These are phyloP conservation scores for Pelochelys cantorii DNA, from an alignment of 2,797 vertebrate genomes.

Conservation along the genomic window DNA sequence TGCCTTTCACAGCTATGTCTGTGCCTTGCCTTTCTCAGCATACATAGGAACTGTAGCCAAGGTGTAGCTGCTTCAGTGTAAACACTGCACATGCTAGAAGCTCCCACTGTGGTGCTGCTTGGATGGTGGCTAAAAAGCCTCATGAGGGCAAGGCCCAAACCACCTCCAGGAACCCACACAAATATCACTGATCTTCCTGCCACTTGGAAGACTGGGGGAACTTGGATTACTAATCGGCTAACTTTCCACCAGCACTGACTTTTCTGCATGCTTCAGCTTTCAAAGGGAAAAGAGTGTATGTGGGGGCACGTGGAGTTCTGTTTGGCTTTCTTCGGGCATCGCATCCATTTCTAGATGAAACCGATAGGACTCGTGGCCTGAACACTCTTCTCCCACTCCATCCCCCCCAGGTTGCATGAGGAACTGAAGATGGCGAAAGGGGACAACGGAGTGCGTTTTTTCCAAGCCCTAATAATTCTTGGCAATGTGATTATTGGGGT, in stretches of 20 bases:
- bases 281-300: not conserved
- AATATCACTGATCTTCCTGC: not conserved
- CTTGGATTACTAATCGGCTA: not conserved
- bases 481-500: slow-evolving; percentile 84
- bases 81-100: not conserved
- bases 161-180: not conserved
- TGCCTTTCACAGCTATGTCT: rapidly evolving
- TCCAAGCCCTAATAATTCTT: slow-evolving; percentile 82
- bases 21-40: rapidly evolving
- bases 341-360: slow-evolving; percentile 4
- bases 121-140: not conserved
- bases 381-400: not conserved
- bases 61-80: not conserved
- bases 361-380: not conserved
- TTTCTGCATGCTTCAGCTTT: not conserved
- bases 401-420: slow-evolving; percentile 45
- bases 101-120: not conserved
- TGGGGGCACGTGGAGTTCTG: not conserved
- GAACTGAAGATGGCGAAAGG: slow-evolving; percentile 79
- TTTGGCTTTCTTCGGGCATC: not conserved
- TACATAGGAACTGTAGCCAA: not conserved
- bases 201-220: not conserved
- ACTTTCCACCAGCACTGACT: not conserved
- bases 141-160: not conserved
- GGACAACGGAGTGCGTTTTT: slow-evolving; percentile 67